Evolutionary conservation across 2,888 invertebrate species (phyloP).

Genomic region (Cerastoderma edule): DNA sequence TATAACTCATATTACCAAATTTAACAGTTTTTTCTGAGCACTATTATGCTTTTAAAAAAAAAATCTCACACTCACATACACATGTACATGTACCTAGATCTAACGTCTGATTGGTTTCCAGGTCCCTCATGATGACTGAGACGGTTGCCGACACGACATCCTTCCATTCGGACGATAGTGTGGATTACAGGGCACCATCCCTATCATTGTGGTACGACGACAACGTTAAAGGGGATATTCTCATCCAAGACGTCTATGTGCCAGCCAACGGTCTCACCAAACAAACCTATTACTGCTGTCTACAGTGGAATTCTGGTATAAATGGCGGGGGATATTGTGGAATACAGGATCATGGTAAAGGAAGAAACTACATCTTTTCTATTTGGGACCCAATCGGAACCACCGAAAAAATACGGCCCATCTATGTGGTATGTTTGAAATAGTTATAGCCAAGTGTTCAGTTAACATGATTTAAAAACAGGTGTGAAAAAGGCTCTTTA

Average conservation of each 20-base stretch:
- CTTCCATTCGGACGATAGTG: slow-evolving; percentile 26
- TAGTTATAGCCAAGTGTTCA: no score
- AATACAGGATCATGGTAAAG: slow-evolving; percentile 67
- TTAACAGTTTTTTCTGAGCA: no score
- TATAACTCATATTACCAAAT: no score
- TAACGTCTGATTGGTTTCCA: no score
- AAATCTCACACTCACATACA: no score
- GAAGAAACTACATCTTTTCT: slow-evolving; percentile 67
- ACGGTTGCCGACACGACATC: slow-evolving; percentile 19
- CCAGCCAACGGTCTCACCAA: slow-evolving; percentile 60
- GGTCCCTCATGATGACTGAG: slow-evolving; percentile 20
- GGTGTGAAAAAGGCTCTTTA: no score
- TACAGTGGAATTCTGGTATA: slow-evolving; percentile 66
- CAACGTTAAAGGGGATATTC: slow-evolving; percentile 62
- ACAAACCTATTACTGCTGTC: slow-evolving; percentile 69
- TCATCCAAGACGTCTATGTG: slow-evolving; percentile 65
- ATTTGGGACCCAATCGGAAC: slow-evolving; percentile 63
- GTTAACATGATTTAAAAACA: no score
- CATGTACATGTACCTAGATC: no score
- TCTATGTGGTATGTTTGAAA: slow-evolving; percentile 40
- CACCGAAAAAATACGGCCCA: slow-evolving; percentile 41
- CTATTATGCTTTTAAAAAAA: no score
- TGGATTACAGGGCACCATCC: slow-evolving; percentile 62
- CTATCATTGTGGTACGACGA: slow-evolving; percentile 62
- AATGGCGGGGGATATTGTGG: slow-evolving; percentile 73